Percentiles rank a stretch among this genome's conserved stretches.
These are phyloP conservation scores for Malacoctenus gilli DNA, from an alignment of 2,797 vertebrate genomes.

Conservation along the genomic window DNA sequence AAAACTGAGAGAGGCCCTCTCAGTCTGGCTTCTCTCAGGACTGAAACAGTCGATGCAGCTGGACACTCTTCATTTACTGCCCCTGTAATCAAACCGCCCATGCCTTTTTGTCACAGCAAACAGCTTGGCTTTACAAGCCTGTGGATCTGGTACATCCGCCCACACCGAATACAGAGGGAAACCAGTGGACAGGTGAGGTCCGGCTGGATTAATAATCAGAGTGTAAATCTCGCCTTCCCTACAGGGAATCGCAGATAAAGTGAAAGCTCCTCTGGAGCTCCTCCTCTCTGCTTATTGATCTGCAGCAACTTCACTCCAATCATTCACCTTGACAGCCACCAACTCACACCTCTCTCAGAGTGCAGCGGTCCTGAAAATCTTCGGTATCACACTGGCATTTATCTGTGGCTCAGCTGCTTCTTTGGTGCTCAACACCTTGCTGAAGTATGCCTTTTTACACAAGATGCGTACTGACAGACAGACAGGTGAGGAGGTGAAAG, in stretches of 20 bases:
- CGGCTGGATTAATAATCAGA: constrained; percentile 63
- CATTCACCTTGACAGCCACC: constrained; percentile 45
- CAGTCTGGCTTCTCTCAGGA: constrained; percentile 41
- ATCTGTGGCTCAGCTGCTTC: constrained; percentile 17
- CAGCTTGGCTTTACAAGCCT: constrained; percentile 20
- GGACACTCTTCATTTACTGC: constrained; percentile 56
- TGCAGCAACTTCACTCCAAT: constrained; percentile 48
- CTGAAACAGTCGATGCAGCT: constrained; percentile 47
- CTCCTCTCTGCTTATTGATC: constrained; percentile 60
- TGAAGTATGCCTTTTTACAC: constrained; percentile 7
- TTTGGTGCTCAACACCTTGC: not conserved
- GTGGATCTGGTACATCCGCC: constrained; percentile 49
- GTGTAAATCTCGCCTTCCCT: constrained; percentile 47
- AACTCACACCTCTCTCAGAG: constrained; percentile 30
- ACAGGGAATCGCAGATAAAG: constrained; percentile 50
- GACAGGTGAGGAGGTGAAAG: constrained; percentile 24
- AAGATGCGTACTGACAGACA: constrained; percentile 17
- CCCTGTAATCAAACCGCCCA: constrained; percentile 38
- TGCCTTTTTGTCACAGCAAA: constrained; percentile 62
- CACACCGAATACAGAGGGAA: constrained; percentile 29
- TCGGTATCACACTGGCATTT: constrained; percentile 19
- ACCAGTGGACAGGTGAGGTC: constrained; percentile 53
- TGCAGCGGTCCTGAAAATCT: constrained; percentile 18
- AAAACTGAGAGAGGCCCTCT: constrained; percentile 64
- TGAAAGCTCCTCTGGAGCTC: constrained; percentile 44